Percentiles rank a stretch among this genome's conserved stretches.
Evolutionary conservation across 2,113 vertebrate species (phyloP).

Genomic region (Hylia prasina): DNA sequence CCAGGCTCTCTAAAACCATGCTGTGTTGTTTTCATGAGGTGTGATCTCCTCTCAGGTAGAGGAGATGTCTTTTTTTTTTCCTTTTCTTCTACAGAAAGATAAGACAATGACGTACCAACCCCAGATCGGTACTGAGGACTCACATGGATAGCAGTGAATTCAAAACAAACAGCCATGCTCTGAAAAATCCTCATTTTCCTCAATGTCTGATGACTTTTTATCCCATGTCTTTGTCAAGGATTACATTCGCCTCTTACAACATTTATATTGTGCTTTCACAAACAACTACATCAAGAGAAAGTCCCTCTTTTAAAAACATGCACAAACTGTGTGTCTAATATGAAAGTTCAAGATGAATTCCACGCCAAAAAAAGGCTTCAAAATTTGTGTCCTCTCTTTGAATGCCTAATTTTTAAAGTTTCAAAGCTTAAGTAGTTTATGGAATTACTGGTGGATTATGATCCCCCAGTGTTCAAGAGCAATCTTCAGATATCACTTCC

Average conservation of each 20-base stretch:
- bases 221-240: not conserved
- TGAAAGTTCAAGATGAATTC: not conserved
- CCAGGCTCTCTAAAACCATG: not conserved
- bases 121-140: not conserved
- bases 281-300: not conserved
- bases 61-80: not conserved
- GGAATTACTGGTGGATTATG: not conserved
- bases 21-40: not conserved
- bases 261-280: not conserved
- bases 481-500: not conserved
- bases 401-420: not conserved
- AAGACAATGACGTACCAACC: not conserved
- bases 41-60: not conserved
- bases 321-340: not conserved
- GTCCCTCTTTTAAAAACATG: not conserved
- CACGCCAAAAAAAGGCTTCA: not conserved
- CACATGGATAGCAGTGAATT: not conserved
- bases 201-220: not conserved
- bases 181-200: not conserved
- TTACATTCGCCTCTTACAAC: slow-evolving; percentile 2
- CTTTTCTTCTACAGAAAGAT: not conserved
- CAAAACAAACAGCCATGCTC: not conserved
- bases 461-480: not conserved
- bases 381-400: not conserved
- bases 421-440: not conserved